These are phyloP conservation scores for Lycopodina hypogea DNA, from an alignment of 37 sponge, comb jelly and placozoan genomes.

Conservation along the genomic window DNA sequence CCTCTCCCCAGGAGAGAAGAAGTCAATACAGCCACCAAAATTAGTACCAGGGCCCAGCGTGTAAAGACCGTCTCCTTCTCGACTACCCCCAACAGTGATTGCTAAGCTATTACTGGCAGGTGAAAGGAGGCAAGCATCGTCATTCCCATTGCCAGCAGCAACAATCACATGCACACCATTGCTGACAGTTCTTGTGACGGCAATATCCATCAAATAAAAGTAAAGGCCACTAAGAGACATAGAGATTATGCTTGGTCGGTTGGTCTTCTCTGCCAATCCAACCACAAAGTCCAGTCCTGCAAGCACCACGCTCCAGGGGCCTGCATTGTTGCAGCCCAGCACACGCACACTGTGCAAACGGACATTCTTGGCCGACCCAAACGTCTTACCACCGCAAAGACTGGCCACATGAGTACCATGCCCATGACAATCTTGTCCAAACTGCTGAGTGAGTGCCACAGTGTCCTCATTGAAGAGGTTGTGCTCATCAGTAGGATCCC, in stretches of 20 bases:
- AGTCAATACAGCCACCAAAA: constrained; percentile 61
- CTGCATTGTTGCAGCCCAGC: constrained; percentile 50
- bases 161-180: constrained; percentile 46
- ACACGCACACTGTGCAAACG: constrained; percentile 59
- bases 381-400: constrained; percentile 64
- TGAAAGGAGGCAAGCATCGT: constrained; percentile 30
- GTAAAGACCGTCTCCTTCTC: constrained; percentile 49
- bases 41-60: constrained; percentile 37
- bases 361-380: constrained; percentile 59
- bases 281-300: constrained; percentile 42
- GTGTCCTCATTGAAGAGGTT: background rate
- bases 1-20: constrained; percentile 66
- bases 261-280: background rate
- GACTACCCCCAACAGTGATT: constrained; percentile 62
- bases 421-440: constrained; percentile 70
- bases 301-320: constrained; percentile 52
- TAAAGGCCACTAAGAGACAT: constrained; percentile 64
- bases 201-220: constrained; percentile 42
- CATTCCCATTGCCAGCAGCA: constrained; percentile 60
- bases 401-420: constrained; percentile 82
- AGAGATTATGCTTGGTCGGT: constrained; percentile 37
- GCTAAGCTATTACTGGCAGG: constrained; percentile 40
- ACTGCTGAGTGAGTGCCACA: background rate
- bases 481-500: constrained; percentile 50
- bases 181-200: background rate